phyloP scores from a whole-genome alignment of 1,140 invertebrate genomes.

The Nylanderia fulva region DNA sequence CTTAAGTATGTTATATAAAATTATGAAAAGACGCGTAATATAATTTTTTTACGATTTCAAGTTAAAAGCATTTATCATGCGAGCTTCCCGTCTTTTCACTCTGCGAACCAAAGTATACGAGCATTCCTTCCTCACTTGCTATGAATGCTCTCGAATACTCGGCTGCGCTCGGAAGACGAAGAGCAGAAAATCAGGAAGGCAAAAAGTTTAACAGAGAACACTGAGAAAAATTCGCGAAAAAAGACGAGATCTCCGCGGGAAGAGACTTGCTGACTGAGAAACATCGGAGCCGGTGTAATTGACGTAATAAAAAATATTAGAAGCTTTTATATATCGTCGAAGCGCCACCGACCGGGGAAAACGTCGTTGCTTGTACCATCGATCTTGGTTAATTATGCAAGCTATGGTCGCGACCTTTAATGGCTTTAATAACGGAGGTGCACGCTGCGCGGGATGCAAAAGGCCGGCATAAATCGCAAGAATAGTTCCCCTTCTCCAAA shows the following conservation, averaged over 20 bases:
- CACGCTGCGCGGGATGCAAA: slow-evolving; percentile 34
- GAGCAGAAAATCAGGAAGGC: not conserved
- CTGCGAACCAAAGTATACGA: not conserved
- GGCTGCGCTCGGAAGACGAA: not conserved
- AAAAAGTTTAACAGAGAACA: slow-evolving; percentile 23
- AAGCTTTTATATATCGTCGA: slow-evolving; percentile 56
- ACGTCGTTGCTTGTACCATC: slow-evolving; percentile 59
- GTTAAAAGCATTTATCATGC: not conserved
- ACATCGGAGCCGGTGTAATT: slow-evolving; percentile 33
- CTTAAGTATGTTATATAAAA: not conserved
- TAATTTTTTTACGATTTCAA: not conserved
- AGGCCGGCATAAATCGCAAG: slow-evolving; percentile 54
- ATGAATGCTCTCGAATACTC: not conserved
- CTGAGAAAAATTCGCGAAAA: slow-evolving; percentile 6
- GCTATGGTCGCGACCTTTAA: slow-evolving; percentile 67
- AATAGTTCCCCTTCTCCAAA: not conserved
- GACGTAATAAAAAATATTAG: slow-evolving; percentile 43
- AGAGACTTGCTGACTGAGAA: not conserved
- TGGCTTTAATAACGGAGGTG: slow-evolving; percentile 67
- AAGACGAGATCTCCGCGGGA: not conserved
- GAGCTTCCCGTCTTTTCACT: not conserved
- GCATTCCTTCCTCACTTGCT: not conserved
- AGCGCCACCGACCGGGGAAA: not conserved
- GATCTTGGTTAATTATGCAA: slow-evolving; percentile 73
- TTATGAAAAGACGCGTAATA: not conserved